These are phyloP conservation scores for Sogatella furcifera DNA, from an alignment of 1,140 invertebrate genomes.

Conservation along the genomic window DNA sequence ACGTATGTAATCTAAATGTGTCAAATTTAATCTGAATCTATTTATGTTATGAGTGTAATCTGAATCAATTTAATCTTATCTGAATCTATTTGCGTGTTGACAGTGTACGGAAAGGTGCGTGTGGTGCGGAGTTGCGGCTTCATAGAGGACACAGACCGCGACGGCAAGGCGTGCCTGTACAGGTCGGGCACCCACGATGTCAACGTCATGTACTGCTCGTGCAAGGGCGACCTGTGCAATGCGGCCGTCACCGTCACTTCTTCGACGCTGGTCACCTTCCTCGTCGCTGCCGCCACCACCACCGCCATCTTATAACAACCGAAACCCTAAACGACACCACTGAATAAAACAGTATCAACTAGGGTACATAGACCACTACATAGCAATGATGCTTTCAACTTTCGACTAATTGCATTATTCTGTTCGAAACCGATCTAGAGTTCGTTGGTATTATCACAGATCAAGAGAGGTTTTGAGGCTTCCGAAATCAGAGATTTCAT, in stretches of 20 bases:
- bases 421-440: too few relatives aligned
- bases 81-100: constrained; percentile 25
- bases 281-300: background rate
- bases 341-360: background rate
- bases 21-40: too few relatives aligned
- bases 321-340: background rate
- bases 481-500: too few relatives aligned
- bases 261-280: background rate
- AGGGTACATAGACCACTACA: background rate
- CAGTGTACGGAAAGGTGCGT: constrained; percentile 60
- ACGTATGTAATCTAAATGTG: too few relatives aligned
- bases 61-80: too few relatives aligned
- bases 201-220: constrained; percentile 59
- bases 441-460: too few relatives aligned
- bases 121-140: constrained; percentile 66
- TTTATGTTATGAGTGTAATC: too few relatives aligned
- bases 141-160: constrained; percentile 44
- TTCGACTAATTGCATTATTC: too few relatives aligned
- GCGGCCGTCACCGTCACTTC: constrained; percentile 25
- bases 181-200: constrained; percentile 64
- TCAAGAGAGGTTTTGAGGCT: too few relatives aligned
- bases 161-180: constrained; percentile 43
- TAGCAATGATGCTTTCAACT: background rate
- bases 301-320: background rate
- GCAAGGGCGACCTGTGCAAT: constrained; percentile 63